These are phyloP conservation scores for Brachyalestes nurse DNA, from an alignment of 2,797 vertebrate genomes.

Conservation along the genomic window DNA sequence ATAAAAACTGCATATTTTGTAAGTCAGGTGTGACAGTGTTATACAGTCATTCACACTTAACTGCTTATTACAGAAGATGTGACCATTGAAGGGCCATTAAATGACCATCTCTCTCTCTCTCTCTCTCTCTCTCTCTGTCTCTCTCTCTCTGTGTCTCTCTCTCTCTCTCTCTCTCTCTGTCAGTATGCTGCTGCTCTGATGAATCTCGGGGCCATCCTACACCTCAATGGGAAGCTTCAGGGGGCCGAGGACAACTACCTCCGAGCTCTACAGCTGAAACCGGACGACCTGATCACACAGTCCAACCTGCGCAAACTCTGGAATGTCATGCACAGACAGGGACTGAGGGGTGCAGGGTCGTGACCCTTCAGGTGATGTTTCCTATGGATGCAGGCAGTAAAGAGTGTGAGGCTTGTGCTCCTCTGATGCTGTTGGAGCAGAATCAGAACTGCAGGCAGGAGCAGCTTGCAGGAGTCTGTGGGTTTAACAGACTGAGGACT, in stretches of 20 bases:
- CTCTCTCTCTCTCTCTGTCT: background rate
- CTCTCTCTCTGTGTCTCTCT: background rate
- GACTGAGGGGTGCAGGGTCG: slow-evolving; percentile 81
- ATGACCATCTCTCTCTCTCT: background rate
- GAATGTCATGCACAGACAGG: slow-evolving; percentile 99
- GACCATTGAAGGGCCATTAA: too few species aligned
- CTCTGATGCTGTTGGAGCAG: background rate
- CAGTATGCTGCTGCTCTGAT: slow-evolving; percentile 96
- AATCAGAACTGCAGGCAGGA: background rate
- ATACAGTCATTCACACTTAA: too few species aligned
- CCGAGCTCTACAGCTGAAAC: slow-evolving; percentile 92
- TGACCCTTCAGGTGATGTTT: slow-evolving; percentile 58
- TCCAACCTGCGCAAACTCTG: slow-evolving; percentile 97
- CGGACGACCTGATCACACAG: slow-evolving; percentile 95
- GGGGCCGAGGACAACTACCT: slow-evolving; percentile 97
- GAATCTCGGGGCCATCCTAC: slow-evolving; percentile 98
- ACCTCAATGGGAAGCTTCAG: slow-evolving; percentile 93
- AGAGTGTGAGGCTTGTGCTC: background rate
- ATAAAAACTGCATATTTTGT: too few species aligned
- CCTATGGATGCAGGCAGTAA: background rate
- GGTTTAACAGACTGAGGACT: background rate
- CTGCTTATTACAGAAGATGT: too few species aligned
- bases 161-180: background rate
- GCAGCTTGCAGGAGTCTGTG: background rate
- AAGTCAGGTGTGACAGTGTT: too few species aligned